These are phyloP conservation scores for Pyxicephalus adspersus DNA, from an alignment of 2,113 vertebrate genomes.

Conservation along the genomic window DNA sequence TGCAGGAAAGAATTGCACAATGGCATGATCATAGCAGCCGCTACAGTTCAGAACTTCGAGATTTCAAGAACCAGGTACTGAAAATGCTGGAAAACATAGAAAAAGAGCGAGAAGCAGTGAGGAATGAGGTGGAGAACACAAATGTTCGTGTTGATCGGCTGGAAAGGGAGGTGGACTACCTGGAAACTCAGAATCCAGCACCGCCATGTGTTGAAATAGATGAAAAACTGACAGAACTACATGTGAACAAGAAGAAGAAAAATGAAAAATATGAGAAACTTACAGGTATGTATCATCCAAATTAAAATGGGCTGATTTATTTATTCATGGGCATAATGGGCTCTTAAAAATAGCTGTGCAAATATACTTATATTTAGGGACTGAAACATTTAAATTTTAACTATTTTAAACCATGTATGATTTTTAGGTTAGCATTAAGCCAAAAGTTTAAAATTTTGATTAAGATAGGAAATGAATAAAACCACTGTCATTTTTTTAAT, in stretches of 20 bases:
- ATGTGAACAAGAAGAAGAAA: constrained; percentile 75
- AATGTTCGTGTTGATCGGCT: constrained; percentile 78
- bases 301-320: too few species aligned
- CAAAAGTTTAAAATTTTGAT: too few species aligned
- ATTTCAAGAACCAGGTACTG: constrained; percentile 87
- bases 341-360: too few species aligned
- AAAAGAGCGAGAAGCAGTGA: constrained; percentile 77
- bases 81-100: constrained; percentile 78
- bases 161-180: constrained; percentile 88
- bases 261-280: constrained; percentile 82
- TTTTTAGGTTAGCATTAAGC: too few species aligned
- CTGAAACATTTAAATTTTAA: too few species aligned
- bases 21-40: constrained; percentile 89
- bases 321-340: too few species aligned
- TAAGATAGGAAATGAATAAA: too few species aligned
- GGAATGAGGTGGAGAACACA: constrained; percentile 76
- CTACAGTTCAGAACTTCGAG: constrained; percentile 83
- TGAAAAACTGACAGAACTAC: constrained; percentile 83
- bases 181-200: constrained; percentile 84
- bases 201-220: constrained; percentile 83
- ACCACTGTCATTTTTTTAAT: too few species aligned
- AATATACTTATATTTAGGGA: too few species aligned
- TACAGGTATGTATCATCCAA: constrained; percentile 83
- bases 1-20: constrained; percentile 86
- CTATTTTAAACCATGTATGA: too few species aligned